These are phyloP conservation scores for Mormyrus proboscirostris DNA, from an alignment of 2,797 vertebrate species.

Conservation along the genomic window DNA sequence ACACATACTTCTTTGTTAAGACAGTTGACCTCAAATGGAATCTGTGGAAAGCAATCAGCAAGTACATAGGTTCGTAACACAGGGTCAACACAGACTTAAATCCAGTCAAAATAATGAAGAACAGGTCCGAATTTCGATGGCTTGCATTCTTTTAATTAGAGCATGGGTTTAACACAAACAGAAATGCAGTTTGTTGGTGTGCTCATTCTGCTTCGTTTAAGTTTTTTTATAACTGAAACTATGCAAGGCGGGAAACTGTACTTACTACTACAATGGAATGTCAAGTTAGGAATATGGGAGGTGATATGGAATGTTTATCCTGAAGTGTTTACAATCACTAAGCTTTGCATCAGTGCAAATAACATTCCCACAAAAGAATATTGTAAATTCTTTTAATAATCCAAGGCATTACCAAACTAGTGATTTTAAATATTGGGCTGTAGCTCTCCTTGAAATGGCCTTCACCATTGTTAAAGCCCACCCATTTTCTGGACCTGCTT, in stretches of 20 bases:
- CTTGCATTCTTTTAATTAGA: background rate
- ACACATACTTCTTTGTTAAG: slow-evolving; percentile 40
- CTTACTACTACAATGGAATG: background rate
- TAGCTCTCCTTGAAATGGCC: background rate
- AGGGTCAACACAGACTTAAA: background rate
- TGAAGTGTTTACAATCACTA: background rate
- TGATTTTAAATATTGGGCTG: background rate
- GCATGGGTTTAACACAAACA: background rate
- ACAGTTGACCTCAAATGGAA: slow-evolving; percentile 56
- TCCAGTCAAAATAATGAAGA: background rate
- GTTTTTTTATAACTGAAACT: background rate
- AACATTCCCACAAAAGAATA: background rate
- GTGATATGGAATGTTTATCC: background rate
- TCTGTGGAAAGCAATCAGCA: slow-evolving; percentile 45
- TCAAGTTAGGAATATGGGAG: background rate
- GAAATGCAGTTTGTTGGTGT: background rate
- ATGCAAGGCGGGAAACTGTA: background rate
- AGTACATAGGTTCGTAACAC: background rate
- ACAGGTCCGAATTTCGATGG: background rate
- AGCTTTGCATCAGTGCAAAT: background rate
- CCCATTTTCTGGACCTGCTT: background rate
- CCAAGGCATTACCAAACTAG: background rate
- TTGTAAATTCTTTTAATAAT: background rate
- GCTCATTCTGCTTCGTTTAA: background rate
- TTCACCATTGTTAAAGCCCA: background rate